Evolutionary conservation across 2,888 invertebrate genomes (phyloP), one percentile per base, ranked within the genome.

Genomic region (Cecidostiba fungosa): DNA sequence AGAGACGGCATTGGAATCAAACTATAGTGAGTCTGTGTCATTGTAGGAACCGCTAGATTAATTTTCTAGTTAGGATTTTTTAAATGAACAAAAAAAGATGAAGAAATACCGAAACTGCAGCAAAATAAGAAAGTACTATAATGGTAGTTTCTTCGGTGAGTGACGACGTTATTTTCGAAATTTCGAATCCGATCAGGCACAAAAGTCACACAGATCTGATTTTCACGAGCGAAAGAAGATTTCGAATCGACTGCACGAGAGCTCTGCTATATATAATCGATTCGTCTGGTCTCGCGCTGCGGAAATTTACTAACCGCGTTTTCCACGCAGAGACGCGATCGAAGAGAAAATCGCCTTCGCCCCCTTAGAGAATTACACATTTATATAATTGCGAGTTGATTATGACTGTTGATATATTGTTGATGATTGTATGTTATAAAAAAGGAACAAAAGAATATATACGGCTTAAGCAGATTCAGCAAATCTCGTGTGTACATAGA

Each of bases 381-480:
- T 85, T 84, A 86, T 84, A 86, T 84, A 70, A 76, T 77, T 81
- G 77, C 84, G 76, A 86, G 77, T 86, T 84, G 39, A 84, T 76
- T 84, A 78, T 81, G 77, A 81, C 77, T 84, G 84, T 84, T 86
- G 77, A 86, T 79, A 85, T 83, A 76, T 86, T 84, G 84, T 86
- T 84, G 74, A 84, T 62, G 77, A 84, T 81, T 77, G 80, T 69
- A 77, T 83, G 80, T 86, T 80, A n/a, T n/a, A n/a, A 77, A 66
- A 5, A 72, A 10, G n/a, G 66, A 80, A 32, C 50, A 82, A 77
- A 26, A 85, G 36, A 73, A 36, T 69, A 59, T 50, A 50, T 70
- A 23, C 62, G 62, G 82, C 79, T 86, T n/a, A 50, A 62, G 72
- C 69, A 47, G 54, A 73, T 78, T 76, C 76, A 74, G 16, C 69